Percentiles rank a stretch among this genome's conserved stretches.
Evolutionary conservation across 1,140 invertebrate genomes (phyloP).

Genomic region (Bicyclus anynana): DNA sequence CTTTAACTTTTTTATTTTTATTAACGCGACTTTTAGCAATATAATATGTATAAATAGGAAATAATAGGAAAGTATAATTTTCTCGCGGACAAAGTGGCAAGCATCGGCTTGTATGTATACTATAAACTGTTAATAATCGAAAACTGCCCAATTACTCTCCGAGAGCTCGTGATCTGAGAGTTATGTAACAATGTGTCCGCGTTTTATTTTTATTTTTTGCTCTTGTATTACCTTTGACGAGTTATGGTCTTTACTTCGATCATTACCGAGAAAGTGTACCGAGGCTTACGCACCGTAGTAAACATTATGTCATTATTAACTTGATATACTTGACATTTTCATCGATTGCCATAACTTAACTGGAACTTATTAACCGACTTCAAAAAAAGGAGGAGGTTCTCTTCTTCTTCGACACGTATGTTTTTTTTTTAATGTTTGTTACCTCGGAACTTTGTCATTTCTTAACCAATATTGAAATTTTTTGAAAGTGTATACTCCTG

Average conservation of each 20-base stretch:
- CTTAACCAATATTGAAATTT: too few relatives aligned
- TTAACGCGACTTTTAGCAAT: too few relatives aligned
- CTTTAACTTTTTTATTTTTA: too few relatives aligned
- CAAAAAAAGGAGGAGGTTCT: too few relatives aligned
- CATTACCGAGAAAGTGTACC: conserved; percentile 9
- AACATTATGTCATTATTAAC: conserved; percentile 1
- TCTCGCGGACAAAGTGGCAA: too few relatives aligned
- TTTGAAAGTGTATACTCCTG: too few relatives aligned
- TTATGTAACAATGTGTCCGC: conserved; percentile 3
- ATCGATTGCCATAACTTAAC: not conserved
- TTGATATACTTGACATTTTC: not conserved
- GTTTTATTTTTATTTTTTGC: not conserved
- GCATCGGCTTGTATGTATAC: too few relatives aligned
- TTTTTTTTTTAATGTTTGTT: too few relatives aligned
- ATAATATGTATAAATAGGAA: too few relatives aligned
- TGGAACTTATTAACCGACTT: not conserved
- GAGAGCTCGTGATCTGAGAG: not conserved
- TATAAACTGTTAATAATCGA: not conserved
- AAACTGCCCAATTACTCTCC: not conserved
- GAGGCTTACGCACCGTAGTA: not conserved
- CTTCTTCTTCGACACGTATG: too few relatives aligned
- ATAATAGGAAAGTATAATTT: too few relatives aligned
- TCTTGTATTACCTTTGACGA: not conserved
- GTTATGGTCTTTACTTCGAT: not conserved
- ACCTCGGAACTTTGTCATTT: too few relatives aligned